Base-by-base conservation (phyloP, 1,140 invertebrate genomes). In the Diabrotica undecimpunctata region DNA sequence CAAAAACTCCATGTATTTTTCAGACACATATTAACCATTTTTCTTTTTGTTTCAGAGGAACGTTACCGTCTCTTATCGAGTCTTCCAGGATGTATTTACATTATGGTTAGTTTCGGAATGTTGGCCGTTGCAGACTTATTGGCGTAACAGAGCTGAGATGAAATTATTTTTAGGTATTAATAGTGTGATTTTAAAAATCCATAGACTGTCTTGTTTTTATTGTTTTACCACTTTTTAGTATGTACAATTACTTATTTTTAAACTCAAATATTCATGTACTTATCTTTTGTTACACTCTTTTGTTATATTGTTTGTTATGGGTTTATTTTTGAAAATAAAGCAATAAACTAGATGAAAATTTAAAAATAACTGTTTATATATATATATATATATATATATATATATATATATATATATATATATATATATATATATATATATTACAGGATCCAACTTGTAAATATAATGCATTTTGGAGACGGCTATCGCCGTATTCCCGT, bases 41-140 rank as follows among this genome's bases (percentile, higher is more conserved):
- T n/a, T 59, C 5, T 59, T 41, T 59, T 54, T 2, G 14, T 87
- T 86, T 61, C 83, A 88, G 88, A 89, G 74, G 89, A 90, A 78
- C 80, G 88, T 74, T 91, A 88, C 78, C 81, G 83, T 52, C 79
- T 91, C 55, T 78, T 92, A 57, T 84, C 88, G 9, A 91, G 89
- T 6, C 86, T 92, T 70, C 89, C 90, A 12, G 84, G 83, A 6
- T 85, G 87, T 65, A 79, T 88, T 66, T 90, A 85, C 72, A 65
- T 89, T 37, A 83, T 89, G 73, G 78, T 82, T 54, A 88, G 84
- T 70, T 90, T 90, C 71, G 79, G 86, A 39, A 81, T 90, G 74
- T 76, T 90, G 72, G 81, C 81, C 60, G 76, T 82, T 13, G 83
- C 84, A n/a, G 77, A 77, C 61, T 67, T 65, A 54, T 62, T 70